Evolutionary conservation across 2,888 invertebrate genomes (phyloP).

Genomic region (Meiosimyza platycephala): DNA sequence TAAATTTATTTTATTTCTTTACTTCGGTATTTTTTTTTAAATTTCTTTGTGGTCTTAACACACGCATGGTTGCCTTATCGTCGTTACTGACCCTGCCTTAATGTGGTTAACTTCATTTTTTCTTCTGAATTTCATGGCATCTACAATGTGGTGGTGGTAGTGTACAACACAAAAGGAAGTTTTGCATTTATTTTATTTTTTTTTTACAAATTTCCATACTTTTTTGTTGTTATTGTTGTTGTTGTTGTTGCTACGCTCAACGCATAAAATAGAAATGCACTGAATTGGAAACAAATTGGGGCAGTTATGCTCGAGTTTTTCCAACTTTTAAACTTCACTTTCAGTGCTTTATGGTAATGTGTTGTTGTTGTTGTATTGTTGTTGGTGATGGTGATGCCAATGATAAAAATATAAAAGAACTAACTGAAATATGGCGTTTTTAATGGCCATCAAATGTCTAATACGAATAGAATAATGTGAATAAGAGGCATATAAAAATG

Average conservation of each 20-base stretch:
- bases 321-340: constrained; percentile 32
- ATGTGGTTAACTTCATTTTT: not conserved
- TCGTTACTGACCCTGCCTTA: not conserved
- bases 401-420: not conserved
- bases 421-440: constrained; percentile 5
- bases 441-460: constrained; percentile 20
- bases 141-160: no score
- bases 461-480: not conserved
- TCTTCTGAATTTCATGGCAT: not conserved
- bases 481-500: not conserved
- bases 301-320: constrained; percentile 34
- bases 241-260: not conserved
- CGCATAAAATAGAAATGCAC: constrained; percentile 29
- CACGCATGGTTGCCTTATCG: not conserved
- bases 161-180: no score
- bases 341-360: constrained; percentile 29
- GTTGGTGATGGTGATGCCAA: not conserved
- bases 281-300: constrained; percentile 34
- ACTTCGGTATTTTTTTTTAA: constrained; percentile 44
- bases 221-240: no score
- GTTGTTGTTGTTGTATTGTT: not conserved
- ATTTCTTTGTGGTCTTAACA: constrained; percentile 46
- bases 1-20: constrained; percentile 5
- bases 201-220: no score
- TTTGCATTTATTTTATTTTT: no score